Evolutionary conservation across 2,888 invertebrate species (phyloP).

Genomic region (Rhingia campestris): DNA sequence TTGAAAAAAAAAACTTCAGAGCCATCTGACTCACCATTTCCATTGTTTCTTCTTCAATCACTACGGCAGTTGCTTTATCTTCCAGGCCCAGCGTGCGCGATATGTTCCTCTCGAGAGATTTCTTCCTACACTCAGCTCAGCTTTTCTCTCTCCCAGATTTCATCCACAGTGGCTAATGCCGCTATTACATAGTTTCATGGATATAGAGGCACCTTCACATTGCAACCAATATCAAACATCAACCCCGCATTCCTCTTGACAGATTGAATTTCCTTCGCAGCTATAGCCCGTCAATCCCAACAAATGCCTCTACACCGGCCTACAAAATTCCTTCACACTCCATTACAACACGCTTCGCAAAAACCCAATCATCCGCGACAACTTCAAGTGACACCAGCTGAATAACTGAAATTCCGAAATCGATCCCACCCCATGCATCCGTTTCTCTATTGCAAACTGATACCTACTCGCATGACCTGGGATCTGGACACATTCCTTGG

Average conservation of each 20-base stretch:
- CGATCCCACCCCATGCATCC: neutral
- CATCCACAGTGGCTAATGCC: too few relatives aligned
- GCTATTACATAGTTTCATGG: too few relatives aligned
- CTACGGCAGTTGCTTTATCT: too few relatives aligned
- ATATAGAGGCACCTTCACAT: too few relatives aligned
- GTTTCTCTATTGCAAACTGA: neutral
- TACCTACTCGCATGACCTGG: conserved; percentile 35
- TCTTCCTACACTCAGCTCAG: too few relatives aligned
- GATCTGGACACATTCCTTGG: conserved; percentile 58
- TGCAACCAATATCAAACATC: too few relatives aligned
- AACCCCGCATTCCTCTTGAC: neutral
- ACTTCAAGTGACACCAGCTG: conserved; percentile 41
- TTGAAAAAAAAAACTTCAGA: too few relatives aligned
- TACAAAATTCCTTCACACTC: conserved; percentile 56
- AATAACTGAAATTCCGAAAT: conserved; percentile 39
- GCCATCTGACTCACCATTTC: too few relatives aligned
- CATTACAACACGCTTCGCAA: conserved; percentile 44
- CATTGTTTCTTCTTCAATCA: too few relatives aligned
- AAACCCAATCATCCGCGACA: conserved; percentile 45
- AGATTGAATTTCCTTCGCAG: neutral
- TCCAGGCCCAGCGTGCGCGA: too few relatives aligned
- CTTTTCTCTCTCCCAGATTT: too few relatives aligned
- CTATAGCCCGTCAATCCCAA: neutral
- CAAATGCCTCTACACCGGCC: neutral
- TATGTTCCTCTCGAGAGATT: too few relatives aligned